These are phyloP conservation scores for Ahaetulla prasina DNA, from an alignment of 2,113 vertebrate genomes.

Conservation along the genomic window DNA sequence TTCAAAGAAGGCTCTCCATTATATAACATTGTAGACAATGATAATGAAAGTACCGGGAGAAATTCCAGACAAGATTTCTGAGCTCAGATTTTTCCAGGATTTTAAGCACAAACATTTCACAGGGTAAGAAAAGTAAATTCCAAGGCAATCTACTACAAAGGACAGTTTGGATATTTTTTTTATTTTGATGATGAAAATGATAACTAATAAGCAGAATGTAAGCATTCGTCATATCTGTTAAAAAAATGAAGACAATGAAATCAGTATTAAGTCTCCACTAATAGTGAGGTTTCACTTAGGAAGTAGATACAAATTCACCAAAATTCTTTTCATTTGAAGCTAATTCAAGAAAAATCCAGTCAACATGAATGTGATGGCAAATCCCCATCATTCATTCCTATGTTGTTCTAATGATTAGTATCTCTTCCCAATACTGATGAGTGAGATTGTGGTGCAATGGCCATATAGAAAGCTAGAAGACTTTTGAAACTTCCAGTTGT, in stretches of 20 bases:
- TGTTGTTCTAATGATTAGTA: not conserved
- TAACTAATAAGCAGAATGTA: not conserved
- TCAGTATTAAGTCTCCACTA: not conserved
- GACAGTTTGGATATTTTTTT: not conserved
- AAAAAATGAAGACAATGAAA: not conserved
- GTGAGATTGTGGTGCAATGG: not conserved
- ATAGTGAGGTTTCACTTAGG: not conserved
- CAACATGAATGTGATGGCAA: not conserved
- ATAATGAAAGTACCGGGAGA: not conserved
- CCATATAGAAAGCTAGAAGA: not conserved
- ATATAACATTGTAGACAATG: not conserved
- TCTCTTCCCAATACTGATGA: not conserved
- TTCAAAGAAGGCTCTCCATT: not conserved
- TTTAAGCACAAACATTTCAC: not conserved
- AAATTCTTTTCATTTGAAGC: not conserved
- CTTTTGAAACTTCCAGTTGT: not conserved
- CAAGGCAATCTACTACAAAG: not conserved
- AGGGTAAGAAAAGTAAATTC: not conserved
- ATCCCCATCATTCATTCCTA: not conserved
- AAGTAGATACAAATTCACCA: not conserved
- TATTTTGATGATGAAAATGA: not conserved
- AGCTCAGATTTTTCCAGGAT: not conserved
- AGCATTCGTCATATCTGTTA: too few relatives aligned
- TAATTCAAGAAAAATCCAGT: not conserved
- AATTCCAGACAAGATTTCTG: not conserved